Base-by-base conservation (phyloP, 2,888 invertebrate genomes). In the Caenorhabditis virilis region DNA sequence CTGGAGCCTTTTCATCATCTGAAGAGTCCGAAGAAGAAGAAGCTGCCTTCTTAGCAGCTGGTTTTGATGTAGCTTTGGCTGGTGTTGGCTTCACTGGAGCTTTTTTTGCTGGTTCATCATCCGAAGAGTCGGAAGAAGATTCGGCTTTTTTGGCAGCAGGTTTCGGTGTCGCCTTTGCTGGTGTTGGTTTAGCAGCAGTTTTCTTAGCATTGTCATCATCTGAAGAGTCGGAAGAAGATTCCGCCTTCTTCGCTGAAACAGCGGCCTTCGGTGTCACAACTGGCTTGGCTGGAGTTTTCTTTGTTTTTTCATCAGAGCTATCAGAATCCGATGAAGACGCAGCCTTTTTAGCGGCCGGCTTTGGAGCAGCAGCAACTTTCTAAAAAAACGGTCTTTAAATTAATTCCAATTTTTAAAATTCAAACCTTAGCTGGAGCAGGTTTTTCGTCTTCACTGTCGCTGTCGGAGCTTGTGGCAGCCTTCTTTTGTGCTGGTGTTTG, bases 31-130 rank as follows among this genome's bases (percentile, higher is more conserved):
- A 63, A 16, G 47, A 47, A 6, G 52, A 47, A 4, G 48, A 53
- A 16, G 35, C 50, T 13, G 26, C 41, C 38, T 56, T 56, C 25
- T 58, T 58, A 2, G 38, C 18, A 11, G 51, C 58, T 22, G 54
- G 38, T 33, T 60, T 60, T 27, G 43, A 51, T 23, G 61, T 39
- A 4, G 46, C 23, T 30, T 59, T 45, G 2, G 48, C 46, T 7
- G 38, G 6, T 6, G 33, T 25, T 18, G 59, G 35, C 11, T 59
- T 49, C 52, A 71, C 71, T 6, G 59, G 55, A 23, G 49, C 60
- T 16, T 57, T 46, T 48, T 65, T 72, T 54, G 65, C 65, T n/a
- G 64, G 64, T 30, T 53, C 49, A 23, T 56, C 55, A 18, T 56
- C 55, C 6, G 59, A 65, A 13, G 54, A 54, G 36, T 57, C 57